These are phyloP conservation scores for Caenorhabditis drosophilae DNA, from an alignment of 2,888 invertebrate genomes.

Conservation along the genomic window DNA sequence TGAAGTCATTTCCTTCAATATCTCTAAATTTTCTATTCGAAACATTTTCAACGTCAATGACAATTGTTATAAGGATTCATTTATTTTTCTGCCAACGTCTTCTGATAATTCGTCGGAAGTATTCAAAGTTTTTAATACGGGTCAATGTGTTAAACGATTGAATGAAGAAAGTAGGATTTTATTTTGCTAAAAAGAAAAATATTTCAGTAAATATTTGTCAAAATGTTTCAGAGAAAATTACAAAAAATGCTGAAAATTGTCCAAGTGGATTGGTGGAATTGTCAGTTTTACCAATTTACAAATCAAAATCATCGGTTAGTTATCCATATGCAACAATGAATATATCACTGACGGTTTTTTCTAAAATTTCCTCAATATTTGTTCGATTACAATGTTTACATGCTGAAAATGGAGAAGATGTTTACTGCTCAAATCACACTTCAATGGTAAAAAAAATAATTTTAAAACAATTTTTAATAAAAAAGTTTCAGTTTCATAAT, in stretches of 20 bases:
- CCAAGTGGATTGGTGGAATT: constrained; percentile 28
- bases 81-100: neutral
- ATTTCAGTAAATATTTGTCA: constrained; percentile 2
- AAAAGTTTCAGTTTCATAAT: constrained; percentile 12
- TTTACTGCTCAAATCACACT: constrained; percentile 52
- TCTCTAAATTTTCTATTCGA: too few relatives aligned
- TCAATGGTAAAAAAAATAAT: too few relatives aligned
- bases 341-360: constrained; percentile 37
- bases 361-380: constrained; percentile 28
- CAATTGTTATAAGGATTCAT: too few relatives aligned
- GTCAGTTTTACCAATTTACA: constrained; percentile 13
- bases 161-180: neutral
- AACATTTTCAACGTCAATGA: too few relatives aligned
- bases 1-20: too few relatives aligned
- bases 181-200: neutral
- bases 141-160: too few relatives aligned
- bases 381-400: constrained; percentile 53
- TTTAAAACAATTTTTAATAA: too few relatives aligned
- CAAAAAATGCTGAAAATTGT: too few relatives aligned
- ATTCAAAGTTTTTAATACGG: neutral
- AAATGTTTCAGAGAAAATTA: too few relatives aligned
- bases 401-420: constrained; percentile 48
- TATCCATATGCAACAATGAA: constrained; percentile 53
- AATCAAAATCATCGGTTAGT: constrained; percentile 20
- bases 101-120: neutral